Conservation (phyloP, 1,140 invertebrate genomes). For the Thaumatotibia leucotreta region DNA sequence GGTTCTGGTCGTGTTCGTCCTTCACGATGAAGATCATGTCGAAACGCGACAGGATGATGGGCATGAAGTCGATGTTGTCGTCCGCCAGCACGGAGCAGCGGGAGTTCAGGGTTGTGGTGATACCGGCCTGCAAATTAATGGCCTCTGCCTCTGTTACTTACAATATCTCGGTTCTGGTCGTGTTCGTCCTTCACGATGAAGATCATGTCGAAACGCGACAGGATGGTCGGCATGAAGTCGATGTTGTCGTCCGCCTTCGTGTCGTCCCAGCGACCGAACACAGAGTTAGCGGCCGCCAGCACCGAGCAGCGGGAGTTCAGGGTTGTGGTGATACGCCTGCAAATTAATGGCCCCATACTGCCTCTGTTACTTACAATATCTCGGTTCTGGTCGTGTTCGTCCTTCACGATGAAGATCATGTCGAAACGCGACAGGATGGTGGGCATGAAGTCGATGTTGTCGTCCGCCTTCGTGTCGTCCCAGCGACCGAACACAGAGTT, state of each 20-base stretch:
- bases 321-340: too few relatives aligned
- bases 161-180: too few relatives aligned
- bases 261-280: slow-evolving; percentile 99
- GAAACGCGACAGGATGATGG: slow-evolving; percentile 98
- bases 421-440: slow-evolving; percentile 99
- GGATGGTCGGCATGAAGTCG: too few relatives aligned
- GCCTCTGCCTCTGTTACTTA: too few relatives aligned
- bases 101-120: too few relatives aligned
- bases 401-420: slow-evolving; percentile 99
- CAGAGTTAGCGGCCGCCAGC: slow-evolving; percentile 99
- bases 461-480: slow-evolving; percentile 97
- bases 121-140: slow-evolving; percentile 89
- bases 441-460: slow-evolving; percentile 99
- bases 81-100: too few relatives aligned
- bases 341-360: not conserved
- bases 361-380: slow-evolving; percentile 85
- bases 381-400: slow-evolving; percentile 92
- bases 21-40: slow-evolving; percentile 99
- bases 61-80: too few relatives aligned
- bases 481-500: too few relatives aligned
- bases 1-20: too few relatives aligned
- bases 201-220: slow-evolving; percentile 99
- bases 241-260: too few relatives aligned
- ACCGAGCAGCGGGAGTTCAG: too few relatives aligned
- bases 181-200: too few relatives aligned